Percentiles rank a stretch among this genome's conserved stretches.
Conservation (phyloP, 1,140 invertebrate species). For the Pseudomyrmex pallidus region DNA sequence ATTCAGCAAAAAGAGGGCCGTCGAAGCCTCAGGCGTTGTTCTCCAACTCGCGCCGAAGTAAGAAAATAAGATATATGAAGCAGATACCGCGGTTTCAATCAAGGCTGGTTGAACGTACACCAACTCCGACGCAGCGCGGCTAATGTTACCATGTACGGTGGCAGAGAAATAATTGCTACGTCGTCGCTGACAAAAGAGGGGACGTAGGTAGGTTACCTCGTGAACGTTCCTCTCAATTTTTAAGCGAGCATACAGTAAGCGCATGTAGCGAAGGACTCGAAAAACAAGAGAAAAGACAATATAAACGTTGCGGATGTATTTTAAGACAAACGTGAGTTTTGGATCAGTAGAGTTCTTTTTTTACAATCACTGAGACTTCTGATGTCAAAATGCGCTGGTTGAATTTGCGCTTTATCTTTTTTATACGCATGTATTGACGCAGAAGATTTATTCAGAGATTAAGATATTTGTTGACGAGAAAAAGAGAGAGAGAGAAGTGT, state of each 20-base stretch:
- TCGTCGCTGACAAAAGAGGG: constrained; percentile 61
- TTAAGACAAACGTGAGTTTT: no score
- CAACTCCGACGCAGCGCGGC: constrained; percentile 9
- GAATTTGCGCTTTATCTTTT: no score
- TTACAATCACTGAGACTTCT: no score
- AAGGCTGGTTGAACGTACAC: constrained; percentile 27
- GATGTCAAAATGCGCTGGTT: no score
- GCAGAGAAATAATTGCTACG: constrained; percentile 67
- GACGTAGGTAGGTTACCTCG: constrained; percentile 38
- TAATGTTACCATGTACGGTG: constrained; percentile 66
- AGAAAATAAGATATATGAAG: constrained; percentile 73
- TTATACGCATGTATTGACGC: no score
- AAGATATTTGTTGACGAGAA: neutral
- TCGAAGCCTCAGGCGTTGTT: constrained; percentile 10
- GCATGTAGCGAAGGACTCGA: neutral
- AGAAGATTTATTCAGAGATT: neutral
- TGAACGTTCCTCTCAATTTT: constrained; percentile 17
- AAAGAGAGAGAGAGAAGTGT: neutral
- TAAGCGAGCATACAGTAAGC: constrained; percentile 12
- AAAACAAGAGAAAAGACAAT: constrained; percentile 16
- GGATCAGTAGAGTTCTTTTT: no score
- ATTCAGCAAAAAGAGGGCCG: constrained; percentile 25
- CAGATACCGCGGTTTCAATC: constrained; percentile 27
- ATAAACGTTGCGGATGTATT: neutral
- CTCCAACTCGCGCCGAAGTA: constrained; percentile 11